Evolutionary conservation across 2,888 invertebrate species (phyloP).

Genomic region (Polydrusus cervinus): DNA sequence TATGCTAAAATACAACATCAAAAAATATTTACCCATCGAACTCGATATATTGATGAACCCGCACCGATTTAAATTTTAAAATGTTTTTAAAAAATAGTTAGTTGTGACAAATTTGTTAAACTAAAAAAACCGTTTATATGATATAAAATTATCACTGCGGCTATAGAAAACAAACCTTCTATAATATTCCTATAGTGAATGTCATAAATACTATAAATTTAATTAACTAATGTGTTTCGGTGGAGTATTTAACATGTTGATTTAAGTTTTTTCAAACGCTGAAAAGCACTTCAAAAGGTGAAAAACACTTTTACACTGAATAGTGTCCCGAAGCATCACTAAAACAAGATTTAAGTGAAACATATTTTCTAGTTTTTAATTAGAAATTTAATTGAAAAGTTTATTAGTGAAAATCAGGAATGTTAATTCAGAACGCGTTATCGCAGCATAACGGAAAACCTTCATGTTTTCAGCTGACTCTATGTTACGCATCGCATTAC

Average conservation of each 20-base stretch:
- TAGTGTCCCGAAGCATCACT: slow-evolving; percentile 36
- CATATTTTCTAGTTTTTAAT: slow-evolving; percentile 34
- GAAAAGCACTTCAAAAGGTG: slow-evolving; percentile 38
- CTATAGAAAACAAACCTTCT: background rate
- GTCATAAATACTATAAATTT: background rate
- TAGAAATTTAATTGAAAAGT: slow-evolving; percentile 16
- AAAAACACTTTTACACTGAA: slow-evolving; percentile 37
- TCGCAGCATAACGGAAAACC: slow-evolving; percentile 19
- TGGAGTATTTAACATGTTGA: slow-evolving; percentile 32
- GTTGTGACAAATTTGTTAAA: no score
- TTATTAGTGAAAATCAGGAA: slow-evolving; percentile 27
- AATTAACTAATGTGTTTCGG: slow-evolving; percentile 35
- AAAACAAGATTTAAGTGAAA: slow-evolving; percentile 8
- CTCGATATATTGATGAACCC: no score
- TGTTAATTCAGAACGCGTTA: slow-evolving; percentile 27
- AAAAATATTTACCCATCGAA: no score
- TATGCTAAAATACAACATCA: no score
- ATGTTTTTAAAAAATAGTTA: no score
- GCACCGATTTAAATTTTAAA: no score
- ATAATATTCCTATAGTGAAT: background rate
- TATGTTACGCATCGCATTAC: slow-evolving; percentile 49
- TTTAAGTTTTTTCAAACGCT: slow-evolving; percentile 44
- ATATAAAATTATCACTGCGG: background rate
- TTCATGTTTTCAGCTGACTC: slow-evolving; percentile 40
- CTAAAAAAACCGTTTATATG: background rate